Base-by-base conservation (phyloP, 2,797 vertebrate species). In the Chromis chromis region DNA sequence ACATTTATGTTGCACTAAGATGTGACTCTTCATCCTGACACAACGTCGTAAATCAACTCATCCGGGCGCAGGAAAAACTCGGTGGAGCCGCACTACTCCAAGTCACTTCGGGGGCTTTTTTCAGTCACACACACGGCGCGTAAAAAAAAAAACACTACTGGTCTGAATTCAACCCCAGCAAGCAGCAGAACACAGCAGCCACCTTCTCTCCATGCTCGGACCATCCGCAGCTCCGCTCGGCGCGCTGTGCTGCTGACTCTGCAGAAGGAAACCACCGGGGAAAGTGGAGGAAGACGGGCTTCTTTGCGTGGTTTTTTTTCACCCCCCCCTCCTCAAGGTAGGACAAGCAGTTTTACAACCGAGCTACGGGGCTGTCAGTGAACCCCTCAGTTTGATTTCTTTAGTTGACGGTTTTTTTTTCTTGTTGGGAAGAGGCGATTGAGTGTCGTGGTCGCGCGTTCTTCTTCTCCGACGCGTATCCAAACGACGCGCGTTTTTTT, bases 211-310 rank as follows among this genome's bases (percentile, higher is more conserved):
- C 71, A 82, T 80, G 2, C 85, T 74, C 85, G 79, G 85, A 85
- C 81, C 74, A 75, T 85, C 85, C 82, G 82, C 86, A 83, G 86
- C 88, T 81, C 81, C 82, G 42, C 77, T 53, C 88, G 83, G 90
- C 88, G 78, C 83, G 71, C 88, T 67, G 85, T 87, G 90, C n/a
- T 25, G 25, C 91, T 93, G 87, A 92, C 89, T 93, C 89, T 68
- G 92, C 92, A 92, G 64, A 82, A 90, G 88, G 85, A 89, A 91
- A 76, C 31, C 90, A 89, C 66, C 89, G 87, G 88, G 90, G 89
- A 89, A n/a, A 89, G 91, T 76, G 85, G 59, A 67, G 62, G 81
- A 79, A 87, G 86, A 82, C 84, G 87, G 52, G 80, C 86, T 84
- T 84, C 82, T 78, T 70, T 77, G 16, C 64, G 54, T 65, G n/a